A percentile compares a stretch with the other conserved stretches of the same genome.
Conservation (phyloP, 1,140 invertebrate genomes). For the Bombyx mori region ASM3026992v2 NC_085118.1:11065001-11065500, state of each 20-base stretch:
- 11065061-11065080: slow-evolving; percentile 8
- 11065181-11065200: slow-evolving; percentile 19
- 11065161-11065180: slow-evolving; percentile 29
- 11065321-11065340: no score
- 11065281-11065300: no score
- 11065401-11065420: no score
- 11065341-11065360: no score
- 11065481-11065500: no score
- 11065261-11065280: no score
- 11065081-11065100: slow-evolving; percentile 1
- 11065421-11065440: no score
- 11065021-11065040: slow-evolving; percentile 55
- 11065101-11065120: slow-evolving; percentile 41
- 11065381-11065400: no score
- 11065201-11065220: slow-evolving; percentile 12
- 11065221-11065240: slow-evolving; percentile 1
- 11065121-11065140: slow-evolving; percentile 24
- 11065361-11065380: no score
- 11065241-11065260: background rate
- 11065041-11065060: slow-evolving; percentile 35
- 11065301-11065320: no score
- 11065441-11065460: no score
- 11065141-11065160: slow-evolving; percentile 25
- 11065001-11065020: slow-evolving; percentile 54
- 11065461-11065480: no score